Percentiles rank a stretch among this genome's conserved stretches.
Conservation (phyloP, 2,113 vertebrate genomes). For the Cyphomyrus discorhynchus region DNA sequence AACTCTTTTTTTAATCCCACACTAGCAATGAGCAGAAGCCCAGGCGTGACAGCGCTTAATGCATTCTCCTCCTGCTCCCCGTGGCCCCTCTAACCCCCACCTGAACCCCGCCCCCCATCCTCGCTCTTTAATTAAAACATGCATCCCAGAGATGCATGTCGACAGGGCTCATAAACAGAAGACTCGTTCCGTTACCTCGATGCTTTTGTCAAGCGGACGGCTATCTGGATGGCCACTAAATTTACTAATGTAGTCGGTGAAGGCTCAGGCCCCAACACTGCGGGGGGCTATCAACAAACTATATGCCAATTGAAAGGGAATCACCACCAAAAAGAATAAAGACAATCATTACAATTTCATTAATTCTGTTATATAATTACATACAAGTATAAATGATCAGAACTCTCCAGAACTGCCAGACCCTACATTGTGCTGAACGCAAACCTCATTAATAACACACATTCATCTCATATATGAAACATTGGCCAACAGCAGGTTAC, state of each 20-base stretch:
- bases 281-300: neutral
- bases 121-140: slow-evolving; percentile 1
- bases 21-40: neutral
- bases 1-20: neutral
- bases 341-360: neutral
- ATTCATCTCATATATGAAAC: neutral
- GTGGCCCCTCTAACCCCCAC: neutral
- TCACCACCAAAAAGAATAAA: neutral
- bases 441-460: neutral
- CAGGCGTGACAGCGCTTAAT: neutral
- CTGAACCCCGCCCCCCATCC: neutral
- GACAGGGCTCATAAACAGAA: slow-evolving; percentile 25
- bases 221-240: slow-evolving; percentile 20
- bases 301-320: neutral
- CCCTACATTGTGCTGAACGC: neutral
- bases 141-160: slow-evolving; percentile 2
- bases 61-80: neutral
- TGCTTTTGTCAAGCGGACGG: slow-evolving; percentile 15
- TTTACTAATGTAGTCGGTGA: neutral
- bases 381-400: neutral
- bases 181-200: slow-evolving; percentile 20
- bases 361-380: neutral
- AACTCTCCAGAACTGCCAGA: neutral
- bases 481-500: neutral
- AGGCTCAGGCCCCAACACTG: neutral